Conservation (phyloP, 2,888 invertebrate genomes). For the Rhagonycha lutea region DNA sequence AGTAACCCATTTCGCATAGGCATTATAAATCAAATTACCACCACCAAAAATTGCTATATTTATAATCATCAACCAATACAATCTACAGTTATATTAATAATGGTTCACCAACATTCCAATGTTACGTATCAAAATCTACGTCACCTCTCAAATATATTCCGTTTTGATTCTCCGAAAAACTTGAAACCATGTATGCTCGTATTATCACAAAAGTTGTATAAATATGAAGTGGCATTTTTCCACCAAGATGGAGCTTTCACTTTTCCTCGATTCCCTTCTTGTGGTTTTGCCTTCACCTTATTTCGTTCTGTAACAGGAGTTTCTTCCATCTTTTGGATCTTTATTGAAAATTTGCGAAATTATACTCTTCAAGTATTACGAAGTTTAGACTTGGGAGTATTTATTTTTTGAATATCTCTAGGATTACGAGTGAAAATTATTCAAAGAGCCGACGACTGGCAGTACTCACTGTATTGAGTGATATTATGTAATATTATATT, state of each 20-base stretch:
- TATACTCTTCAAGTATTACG: background rate
- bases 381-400: no score
- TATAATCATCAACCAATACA: constrained; percentile 2
- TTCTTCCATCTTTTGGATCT: background rate
- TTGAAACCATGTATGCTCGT: constrained; percentile 7
- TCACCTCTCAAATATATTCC: constrained; percentile 10
- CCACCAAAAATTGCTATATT: constrained; percentile 60
- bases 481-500: no score
- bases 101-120: background rate
- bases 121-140: background rate
- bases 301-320: background rate
- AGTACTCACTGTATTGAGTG: no score
- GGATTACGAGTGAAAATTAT: no score
- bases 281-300: background rate
- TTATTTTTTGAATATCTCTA: no score
- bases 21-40: constrained; percentile 63
- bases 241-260: constrained; percentile 22
- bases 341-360: background rate
- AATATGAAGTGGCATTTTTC: constrained; percentile 3
- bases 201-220: constrained; percentile 6
- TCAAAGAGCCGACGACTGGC: no score
- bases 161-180: constrained; percentile 7
- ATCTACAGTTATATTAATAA: background rate
- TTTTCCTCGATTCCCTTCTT: background rate
- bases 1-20: constrained; percentile 73